Evolutionary conservation across 92 coral and sea anemone species (phyloP), one percentile per base, ranked within the genome.

Genomic region (Palythoa caribaeorum): DNA sequence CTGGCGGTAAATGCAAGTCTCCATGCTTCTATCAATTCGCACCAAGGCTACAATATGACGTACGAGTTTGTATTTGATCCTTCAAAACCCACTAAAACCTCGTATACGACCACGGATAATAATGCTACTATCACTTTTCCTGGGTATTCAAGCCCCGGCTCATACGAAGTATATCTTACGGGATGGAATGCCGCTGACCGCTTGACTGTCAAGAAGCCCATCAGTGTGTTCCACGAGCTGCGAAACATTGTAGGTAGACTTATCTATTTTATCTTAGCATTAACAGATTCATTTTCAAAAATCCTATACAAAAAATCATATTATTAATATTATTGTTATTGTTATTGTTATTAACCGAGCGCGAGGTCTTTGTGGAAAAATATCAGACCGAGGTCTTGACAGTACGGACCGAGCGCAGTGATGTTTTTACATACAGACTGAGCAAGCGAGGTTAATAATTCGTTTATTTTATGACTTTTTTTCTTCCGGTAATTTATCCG

Each of bases 111-210:
- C n/a, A 81, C 57, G 5, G 65, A 81, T 76, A 50, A 35, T 9
- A 15, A 14, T 14, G 86, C 76, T 47, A 20, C 40, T 3, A 14
- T 68, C 12, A 20, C 76, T 15, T 81, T 81, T 81, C 86, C 86
- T 48, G 86, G 86, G 2, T 81, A 81, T 39, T 66, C 76, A 44
- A 40, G 50, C 9, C 20, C 57, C 13, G 86, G 86, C 21, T 13
- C 17, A 12, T 81, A 81, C 47, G 28, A 19, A 48, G 86, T 81
- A 1, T 20, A 66, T 40, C 47, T 81, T 2, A 81, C 86, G 7
- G 86, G 75, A 53, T 81, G 76, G 86, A 81, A 81, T 36, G 74
- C 6, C 15, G 86, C 16, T 48, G 86, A 81, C 62, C 73, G 76
- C 15, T 81, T 81, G 62, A 81, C 86, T 13, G 76, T 81, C 54